Conservation (phyloP, 2,113 vertebrate species). For the Brienomyrus longianalis region DNA sequence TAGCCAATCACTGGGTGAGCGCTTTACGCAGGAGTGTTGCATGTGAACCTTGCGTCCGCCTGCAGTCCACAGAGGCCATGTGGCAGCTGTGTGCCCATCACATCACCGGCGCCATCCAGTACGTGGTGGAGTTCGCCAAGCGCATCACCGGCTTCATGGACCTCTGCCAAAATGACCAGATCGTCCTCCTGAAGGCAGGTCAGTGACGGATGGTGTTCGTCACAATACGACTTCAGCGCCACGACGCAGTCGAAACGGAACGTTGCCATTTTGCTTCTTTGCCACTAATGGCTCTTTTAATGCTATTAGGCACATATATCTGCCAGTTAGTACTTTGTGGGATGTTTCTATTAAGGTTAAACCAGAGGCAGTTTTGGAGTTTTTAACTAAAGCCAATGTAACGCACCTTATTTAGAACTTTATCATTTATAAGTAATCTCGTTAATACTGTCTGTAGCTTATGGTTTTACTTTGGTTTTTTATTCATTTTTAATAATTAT, state of each 20-base stretch:
- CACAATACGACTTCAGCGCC: background rate
- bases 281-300: background rate
- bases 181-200: conserved; percentile 84
- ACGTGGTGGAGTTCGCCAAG: conserved; percentile 83
- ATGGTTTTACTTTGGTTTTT: no score
- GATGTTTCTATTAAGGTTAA: background rate
- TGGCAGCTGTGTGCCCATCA: conserved; percentile 79
- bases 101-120: conserved; percentile 80
- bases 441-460: no score
- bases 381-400: no score
- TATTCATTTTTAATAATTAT: no score
- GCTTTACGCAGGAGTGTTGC: background rate
- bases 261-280: background rate
- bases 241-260: background rate
- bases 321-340: background rate
- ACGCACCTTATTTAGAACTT: no score
- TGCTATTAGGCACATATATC: background rate
- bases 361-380: background rate
- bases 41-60: background rate
- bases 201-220: conserved; percentile 32
- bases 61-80: conserved; percentile 74
- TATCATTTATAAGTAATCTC: no score
- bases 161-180: conserved; percentile 82
- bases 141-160: conserved; percentile 82
- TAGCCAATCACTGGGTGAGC: background rate